Percentiles rank a stretch among this genome's conserved stretches.
These are phyloP conservation scores for Rallus crepitans DNA, from an alignment of 2,797 vertebrate species.

Conservation along the genomic window DNA sequence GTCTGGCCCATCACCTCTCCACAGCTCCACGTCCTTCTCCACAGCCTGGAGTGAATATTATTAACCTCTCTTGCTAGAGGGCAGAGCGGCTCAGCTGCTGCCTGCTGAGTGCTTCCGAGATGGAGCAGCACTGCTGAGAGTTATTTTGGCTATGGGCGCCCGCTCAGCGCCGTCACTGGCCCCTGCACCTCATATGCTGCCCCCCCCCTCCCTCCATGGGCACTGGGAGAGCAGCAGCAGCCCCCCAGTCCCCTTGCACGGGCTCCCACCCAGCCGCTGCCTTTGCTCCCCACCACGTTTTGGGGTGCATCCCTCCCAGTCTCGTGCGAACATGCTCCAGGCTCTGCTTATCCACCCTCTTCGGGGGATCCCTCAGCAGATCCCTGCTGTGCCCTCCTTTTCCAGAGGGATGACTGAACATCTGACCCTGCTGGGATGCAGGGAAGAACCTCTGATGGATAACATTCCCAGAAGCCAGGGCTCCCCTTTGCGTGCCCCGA, in stretches of 20 bases:
- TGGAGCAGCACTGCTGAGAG: not conserved
- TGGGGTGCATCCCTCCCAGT: not conserved
- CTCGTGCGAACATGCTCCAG: not conserved
- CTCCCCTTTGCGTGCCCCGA: not conserved
- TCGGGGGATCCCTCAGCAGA: not conserved
- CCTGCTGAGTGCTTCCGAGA: not conserved
- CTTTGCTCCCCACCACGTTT: not conserved
- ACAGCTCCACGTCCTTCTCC: not conserved
- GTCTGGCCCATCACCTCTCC: slow-evolving; percentile 42
- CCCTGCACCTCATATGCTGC: not conserved
- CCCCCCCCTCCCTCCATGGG: fast-evolving
- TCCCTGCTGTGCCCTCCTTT: not conserved
- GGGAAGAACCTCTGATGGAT: not conserved
- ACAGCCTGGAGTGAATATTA: slow-evolving; percentile 15
- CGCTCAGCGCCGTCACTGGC: fast-evolving
- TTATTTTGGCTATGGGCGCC: not conserved
- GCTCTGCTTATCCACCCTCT: not conserved
- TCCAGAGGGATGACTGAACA: not conserved
- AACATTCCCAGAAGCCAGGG: not conserved
- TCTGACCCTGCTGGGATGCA: not conserved
- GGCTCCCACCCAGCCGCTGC: not conserved
- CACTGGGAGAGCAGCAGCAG: not conserved
- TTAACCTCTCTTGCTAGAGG: slow-evolving; percentile 41
- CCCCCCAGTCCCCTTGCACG: not conserved
- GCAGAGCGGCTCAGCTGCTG: not conserved